These are phyloP conservation scores for Griposia aprilina DNA, from an alignment of 2,888 invertebrate species.

Conservation along the genomic window DNA sequence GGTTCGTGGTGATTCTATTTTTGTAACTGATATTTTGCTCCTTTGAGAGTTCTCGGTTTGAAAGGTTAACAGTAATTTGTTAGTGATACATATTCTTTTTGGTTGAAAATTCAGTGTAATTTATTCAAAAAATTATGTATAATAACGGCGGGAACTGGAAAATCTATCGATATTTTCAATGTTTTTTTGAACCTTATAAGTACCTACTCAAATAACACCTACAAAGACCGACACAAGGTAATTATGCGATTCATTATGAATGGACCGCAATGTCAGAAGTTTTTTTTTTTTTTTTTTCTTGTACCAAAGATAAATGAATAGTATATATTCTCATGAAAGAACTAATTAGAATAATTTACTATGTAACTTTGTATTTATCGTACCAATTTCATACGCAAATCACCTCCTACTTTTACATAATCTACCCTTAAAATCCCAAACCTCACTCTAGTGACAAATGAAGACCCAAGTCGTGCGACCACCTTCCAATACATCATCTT, in stretches of 20 bases:
- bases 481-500: conserved; percentile 56
- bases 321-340: neutral
- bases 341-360: neutral
- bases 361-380: neutral
- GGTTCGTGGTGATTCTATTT: conserved; percentile 2
- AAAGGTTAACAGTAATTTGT: neutral
- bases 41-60: neutral
- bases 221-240: neutral
- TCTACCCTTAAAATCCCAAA: neutral
- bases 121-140: too few relatives aligned
- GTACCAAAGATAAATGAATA: neutral
- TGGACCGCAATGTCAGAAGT: too few relatives aligned
- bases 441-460: conserved; percentile 23
- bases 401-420: neutral
- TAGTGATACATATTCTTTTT: neutral
- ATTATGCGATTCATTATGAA: neutral
- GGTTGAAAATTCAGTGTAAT: neutral
- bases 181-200: neutral
- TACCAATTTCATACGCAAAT: neutral
- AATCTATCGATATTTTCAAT: neutral
- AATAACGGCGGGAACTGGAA: neutral
- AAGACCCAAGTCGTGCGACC: conserved; percentile 18
- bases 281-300: neutral
- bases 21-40: neutral
- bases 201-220: neutral